Evolutionary conservation across 2,888 invertebrate species (phyloP).

Genomic region (Smittia sp.): DNA sequence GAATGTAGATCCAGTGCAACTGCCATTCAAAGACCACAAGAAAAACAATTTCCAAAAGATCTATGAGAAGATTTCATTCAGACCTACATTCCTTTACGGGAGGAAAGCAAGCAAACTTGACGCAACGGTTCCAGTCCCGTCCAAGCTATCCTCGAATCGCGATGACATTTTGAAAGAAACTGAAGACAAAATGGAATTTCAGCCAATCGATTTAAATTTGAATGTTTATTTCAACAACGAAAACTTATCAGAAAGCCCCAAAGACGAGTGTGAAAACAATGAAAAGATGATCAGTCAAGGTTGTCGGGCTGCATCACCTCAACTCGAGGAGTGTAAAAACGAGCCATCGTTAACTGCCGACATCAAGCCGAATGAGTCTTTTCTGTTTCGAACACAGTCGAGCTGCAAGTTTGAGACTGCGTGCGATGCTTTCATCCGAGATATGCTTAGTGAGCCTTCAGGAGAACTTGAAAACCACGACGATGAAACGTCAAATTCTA

Average conservation of each 20-base stretch:
- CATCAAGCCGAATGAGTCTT: conserved; percentile 64
- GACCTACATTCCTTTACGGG: conserved; percentile 33
- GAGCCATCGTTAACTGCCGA: conserved; percentile 45
- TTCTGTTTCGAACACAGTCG: conserved; percentile 60
- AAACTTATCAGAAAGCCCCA: conserved; percentile 30
- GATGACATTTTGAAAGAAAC: not conserved
- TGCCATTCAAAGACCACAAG: conserved; percentile 42
- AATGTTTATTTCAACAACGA: conserved; percentile 38
- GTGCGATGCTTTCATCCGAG: conserved; percentile 29
- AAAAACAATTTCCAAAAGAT: conserved; percentile 46
- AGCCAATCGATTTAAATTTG: conserved; percentile 34
- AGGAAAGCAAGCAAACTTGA: conserved; percentile 11
- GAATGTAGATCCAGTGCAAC: not conserved
- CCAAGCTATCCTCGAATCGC: not conserved
- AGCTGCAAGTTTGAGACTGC: conserved; percentile 44
- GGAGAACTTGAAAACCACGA: not conserved
- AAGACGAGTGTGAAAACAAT: conserved; percentile 45
- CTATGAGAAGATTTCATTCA: conserved; percentile 35
- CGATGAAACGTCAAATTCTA: not conserved
- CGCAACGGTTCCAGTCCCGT: not conserved
- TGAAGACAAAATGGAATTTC: conserved; percentile 34
- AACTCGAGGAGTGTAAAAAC: not conserved
- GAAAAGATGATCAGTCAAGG: conserved; percentile 26
- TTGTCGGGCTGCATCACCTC: too few species aligned
- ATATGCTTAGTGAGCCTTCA: conserved; percentile 24